Base-by-base conservation (phyloP, 2,113 vertebrate genomes). In the Dolichotis patagonum region DNA sequence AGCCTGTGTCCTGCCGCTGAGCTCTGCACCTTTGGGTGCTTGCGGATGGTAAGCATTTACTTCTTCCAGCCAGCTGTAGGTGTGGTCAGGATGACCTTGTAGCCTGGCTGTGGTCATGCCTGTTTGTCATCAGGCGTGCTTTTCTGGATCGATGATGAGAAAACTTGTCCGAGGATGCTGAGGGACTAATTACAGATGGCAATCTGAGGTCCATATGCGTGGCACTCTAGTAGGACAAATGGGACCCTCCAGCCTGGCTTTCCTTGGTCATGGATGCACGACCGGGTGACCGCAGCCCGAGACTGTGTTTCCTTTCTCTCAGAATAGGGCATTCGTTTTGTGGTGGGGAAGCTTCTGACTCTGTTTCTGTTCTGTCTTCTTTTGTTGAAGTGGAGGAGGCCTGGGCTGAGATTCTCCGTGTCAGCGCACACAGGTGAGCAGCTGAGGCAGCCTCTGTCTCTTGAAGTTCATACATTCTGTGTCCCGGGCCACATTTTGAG, bases 181-280 rank as follows among this genome's bases (percentile, higher is more conserved):
- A 97, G 73, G 19, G 97, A 97, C 88, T 82, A 56, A 62, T 95
- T 84, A 56, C 78, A 94, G 95, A 97, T 97, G 94, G 87, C 93
- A 97, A 91, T 95, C 97, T 97, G 95, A 97, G 94, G 91, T 96
- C 94, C 94, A 95, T 88, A 89, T 82, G 11, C 28, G 75, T 19
- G 19, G 19, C 41, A 16, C 26, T 30, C 13, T 84, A 5, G 5
- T 13, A 22, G 14, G 49, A 82, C 81, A 94, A 75, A 38, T 86
- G 62, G 83, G 88, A 96, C 49, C 62, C n/a, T 77, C 19, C 43
- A 38, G 75, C 85, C 95, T 54, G 84, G 84, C 84, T 88, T 41
- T 83, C 5, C 46, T 19, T 52, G n/a, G 14, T 80, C 16, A 49
- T 1, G 10, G 41, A n/a, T 58, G 13, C 32, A 22, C 46, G 32